Evolutionary conservation across 2,888 invertebrate species (phyloP).

Genomic region (Drosophila cyrtoloma): DNA sequence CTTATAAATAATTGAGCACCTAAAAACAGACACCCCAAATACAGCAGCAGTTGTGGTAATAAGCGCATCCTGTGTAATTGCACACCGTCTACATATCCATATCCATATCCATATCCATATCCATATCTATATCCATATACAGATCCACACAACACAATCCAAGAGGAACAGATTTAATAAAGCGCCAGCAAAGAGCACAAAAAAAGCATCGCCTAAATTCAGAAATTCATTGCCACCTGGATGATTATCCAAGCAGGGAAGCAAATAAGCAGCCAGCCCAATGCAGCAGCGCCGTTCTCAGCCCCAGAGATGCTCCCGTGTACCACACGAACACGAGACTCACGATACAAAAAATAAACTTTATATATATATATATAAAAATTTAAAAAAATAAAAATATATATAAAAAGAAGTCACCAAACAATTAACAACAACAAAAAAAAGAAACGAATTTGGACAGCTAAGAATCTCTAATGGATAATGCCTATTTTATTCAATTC

Average conservation of each 20-base stretch:
- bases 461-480: neutral
- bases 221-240: constrained; percentile 69
- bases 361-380: neutral
- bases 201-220: constrained; percentile 69
- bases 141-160: constrained; percentile 37
- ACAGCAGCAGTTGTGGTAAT: constrained; percentile 1
- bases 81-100: constrained; percentile 40
- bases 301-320: neutral
- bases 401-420: neutral
- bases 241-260: constrained; percentile 49
- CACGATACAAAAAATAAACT: neutral
- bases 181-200: constrained; percentile 35
- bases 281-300: neutral
- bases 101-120: constrained; percentile 1
- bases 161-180: constrained; percentile 61
- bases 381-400: neutral
- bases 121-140: constrained; percentile 14
- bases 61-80: constrained; percentile 60
- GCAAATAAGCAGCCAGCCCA: neutral
- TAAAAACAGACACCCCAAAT: neutral
- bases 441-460: neutral
- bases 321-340: neutral
- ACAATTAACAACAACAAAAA: neutral
- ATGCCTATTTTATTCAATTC: neutral
- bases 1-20: constrained; percentile 74